A percentile compares a stretch with the other conserved stretches of the same genome.
Evolutionary conservation across 2,797 vertebrate genomes (phyloP).

Genomic region (Semotilus atromaculatus): DNA sequence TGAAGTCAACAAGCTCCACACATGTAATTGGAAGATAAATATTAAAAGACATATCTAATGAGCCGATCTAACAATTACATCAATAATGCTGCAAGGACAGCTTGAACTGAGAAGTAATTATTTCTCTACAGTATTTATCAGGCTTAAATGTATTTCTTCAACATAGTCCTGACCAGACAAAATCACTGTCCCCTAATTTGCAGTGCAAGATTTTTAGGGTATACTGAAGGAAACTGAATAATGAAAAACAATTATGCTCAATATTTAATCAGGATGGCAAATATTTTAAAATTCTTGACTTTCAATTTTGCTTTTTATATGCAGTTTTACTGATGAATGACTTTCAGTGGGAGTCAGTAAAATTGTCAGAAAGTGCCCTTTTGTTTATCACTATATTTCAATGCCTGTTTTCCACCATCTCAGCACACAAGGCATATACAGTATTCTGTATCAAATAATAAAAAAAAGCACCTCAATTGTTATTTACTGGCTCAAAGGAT

Average conservation of each 20-base stretch:
- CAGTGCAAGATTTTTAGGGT: background rate
- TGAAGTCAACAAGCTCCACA: conserved; percentile 6
- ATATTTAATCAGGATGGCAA: background rate
- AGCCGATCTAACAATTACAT: background rate
- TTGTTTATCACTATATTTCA: background rate
- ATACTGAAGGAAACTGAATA: background rate
- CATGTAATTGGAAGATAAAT: conserved; percentile 25
- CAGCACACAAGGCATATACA: background rate
- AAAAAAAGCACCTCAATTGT: background rate
- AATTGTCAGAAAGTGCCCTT: background rate
- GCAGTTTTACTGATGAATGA: background rate
- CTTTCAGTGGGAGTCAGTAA: background rate
- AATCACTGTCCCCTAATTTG: background rate
- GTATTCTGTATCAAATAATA: background rate
- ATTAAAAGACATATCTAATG: conserved; percentile 10
- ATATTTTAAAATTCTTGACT: background rate
- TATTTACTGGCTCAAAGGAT: background rate
- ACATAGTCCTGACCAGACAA: background rate
- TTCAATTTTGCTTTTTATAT: background rate
- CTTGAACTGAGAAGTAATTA: conserved; percentile 17
- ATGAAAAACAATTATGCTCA: background rate
- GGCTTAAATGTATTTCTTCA: background rate
- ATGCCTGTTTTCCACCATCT: background rate
- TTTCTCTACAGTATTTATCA: background rate
- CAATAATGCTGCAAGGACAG: conserved; percentile 28